Conservation (phyloP, 1,140 invertebrate species). For the Cherax destructor region DNA sequence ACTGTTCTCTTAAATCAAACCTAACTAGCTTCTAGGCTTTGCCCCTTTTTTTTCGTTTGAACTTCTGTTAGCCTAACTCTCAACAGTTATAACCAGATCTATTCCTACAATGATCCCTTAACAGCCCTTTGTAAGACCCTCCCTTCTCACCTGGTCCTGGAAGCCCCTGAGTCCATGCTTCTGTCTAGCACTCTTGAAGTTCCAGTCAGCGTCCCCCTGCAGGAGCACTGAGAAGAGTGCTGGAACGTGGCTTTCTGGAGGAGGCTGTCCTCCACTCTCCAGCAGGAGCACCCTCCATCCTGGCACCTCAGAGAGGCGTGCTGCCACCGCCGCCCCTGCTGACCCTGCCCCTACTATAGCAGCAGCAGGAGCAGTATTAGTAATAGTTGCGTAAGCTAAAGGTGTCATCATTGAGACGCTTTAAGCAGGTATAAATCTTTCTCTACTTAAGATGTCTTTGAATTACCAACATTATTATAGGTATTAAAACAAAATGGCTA, state of each 20-base stretch:
- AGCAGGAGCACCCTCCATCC: slow-evolving; percentile 72
- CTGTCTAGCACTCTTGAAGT: slow-evolving; percentile 4
- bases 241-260: slow-evolving; percentile 41
- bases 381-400: background rate
- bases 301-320: slow-evolving; percentile 73
- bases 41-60: no score
- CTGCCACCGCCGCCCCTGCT: slow-evolving; percentile 73
- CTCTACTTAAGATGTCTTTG: no score
- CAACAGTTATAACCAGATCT: no score
- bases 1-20: no score
- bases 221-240: slow-evolving; percentile 17
- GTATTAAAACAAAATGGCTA: no score
- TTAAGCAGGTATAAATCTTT: no score
- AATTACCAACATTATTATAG: no score
- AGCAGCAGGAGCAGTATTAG: background rate
- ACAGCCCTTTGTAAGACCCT: no score
- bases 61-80: no score
- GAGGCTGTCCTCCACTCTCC: slow-evolving; percentile 72
- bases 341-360: slow-evolving; percentile 61
- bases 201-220: slow-evolving; percentile 37
- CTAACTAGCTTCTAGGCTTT: no score
- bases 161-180: slow-evolving; percentile 26
- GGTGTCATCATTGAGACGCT: no score
- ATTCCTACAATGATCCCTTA: no score
- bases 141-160: slow-evolving; percentile 25